phyloP scores from a whole-genome alignment of 2,113 vertebrate species.

The Arenaria interpres region DNA sequence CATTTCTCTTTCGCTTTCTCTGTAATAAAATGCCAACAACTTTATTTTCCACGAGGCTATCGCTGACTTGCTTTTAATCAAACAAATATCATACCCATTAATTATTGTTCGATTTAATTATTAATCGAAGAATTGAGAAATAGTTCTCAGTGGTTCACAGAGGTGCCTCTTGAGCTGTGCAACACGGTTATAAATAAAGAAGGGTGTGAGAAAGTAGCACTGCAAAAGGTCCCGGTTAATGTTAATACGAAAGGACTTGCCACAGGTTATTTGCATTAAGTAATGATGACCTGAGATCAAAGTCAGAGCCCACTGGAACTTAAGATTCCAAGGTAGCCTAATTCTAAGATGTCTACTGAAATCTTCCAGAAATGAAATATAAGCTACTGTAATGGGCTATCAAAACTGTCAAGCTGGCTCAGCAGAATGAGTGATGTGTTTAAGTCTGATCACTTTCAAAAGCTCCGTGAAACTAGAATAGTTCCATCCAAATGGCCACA shows the following conservation, averaged over 20 bases:
- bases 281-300: slow-evolving; percentile 69
- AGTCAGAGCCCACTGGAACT: slow-evolving; percentile 29
- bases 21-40: neutral
- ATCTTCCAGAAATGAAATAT: slow-evolving; percentile 70
- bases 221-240: neutral
- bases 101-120: slow-evolving; percentile 50
- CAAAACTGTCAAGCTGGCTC: slow-evolving; percentile 68
- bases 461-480: slow-evolving; percentile 33
- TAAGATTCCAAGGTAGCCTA: slow-evolving; percentile 49
- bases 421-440: slow-evolving; percentile 58
- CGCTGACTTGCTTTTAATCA: slow-evolving; percentile 37
- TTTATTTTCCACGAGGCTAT: slow-evolving; percentile 19
- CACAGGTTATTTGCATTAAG: slow-evolving; percentile 38
- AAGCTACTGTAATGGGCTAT: slow-evolving; percentile 72
- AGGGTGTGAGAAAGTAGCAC: neutral
- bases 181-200: neutral
- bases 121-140: slow-evolving; percentile 16
- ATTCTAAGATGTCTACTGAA: slow-evolving; percentile 68
- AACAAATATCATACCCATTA: slow-evolving; percentile 8
- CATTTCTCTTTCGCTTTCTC: slow-evolving; percentile 1
- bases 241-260: neutral
- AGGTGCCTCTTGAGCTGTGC: slow-evolving; percentile 1
- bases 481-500: slow-evolving; percentile 58
- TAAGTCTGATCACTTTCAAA: slow-evolving; percentile 62
- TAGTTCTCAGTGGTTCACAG: neutral